Percentiles rank a stretch among this genome's conserved stretches.
Evolutionary conservation across 1,140 invertebrate genomes (phyloP).

Genomic region (Drosophila nigrodunni): DNA sequence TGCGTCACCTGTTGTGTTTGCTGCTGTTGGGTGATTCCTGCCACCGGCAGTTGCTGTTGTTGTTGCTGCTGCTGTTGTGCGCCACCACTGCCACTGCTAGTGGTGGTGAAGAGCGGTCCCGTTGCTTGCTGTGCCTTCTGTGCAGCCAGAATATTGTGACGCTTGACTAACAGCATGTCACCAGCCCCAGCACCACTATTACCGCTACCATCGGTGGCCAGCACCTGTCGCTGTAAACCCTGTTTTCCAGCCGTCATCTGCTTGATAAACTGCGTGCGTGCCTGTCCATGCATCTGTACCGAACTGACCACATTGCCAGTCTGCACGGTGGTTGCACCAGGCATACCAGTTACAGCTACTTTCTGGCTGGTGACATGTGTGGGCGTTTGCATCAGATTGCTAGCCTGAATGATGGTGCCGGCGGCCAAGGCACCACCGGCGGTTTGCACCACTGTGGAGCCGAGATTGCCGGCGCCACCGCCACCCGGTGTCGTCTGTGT

Average conservation of each 20-base stretch:
- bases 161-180: conserved; percentile 90
- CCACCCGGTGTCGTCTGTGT: conserved; percentile 35
- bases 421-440: conserved; percentile 61
- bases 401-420: conserved; percentile 73
- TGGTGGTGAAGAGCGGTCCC: conserved; percentile 77
- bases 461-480: conserved; percentile 37
- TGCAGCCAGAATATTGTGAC: conserved; percentile 86
- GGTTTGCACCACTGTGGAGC: conserved; percentile 68
- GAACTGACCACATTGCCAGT: conserved; percentile 71
- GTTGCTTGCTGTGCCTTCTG: conserved; percentile 86
- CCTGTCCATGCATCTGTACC: conserved; percentile 74
- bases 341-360: conserved; percentile 79
- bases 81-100: conserved; percentile 36
- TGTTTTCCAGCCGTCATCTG: conserved; percentile 84
- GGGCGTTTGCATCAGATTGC: conserved; percentile 63
- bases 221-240: conserved; percentile 86
- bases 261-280: conserved; percentile 82
- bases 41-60: conserved; percentile 28
- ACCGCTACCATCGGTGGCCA: conserved; percentile 87
- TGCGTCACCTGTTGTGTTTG: conserved; percentile 76
- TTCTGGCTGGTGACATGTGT: conserved; percentile 81
- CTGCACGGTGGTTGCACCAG: conserved; percentile 55
- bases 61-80: conserved; percentile 48
- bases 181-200: conserved; percentile 44
- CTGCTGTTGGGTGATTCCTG: conserved; percentile 45